A percentile compares a stretch with the other conserved stretches of the same genome.
Evolutionary conservation across 2,113 vertebrate genomes (phyloP).

Genomic region (Carassius gibelio): DNA sequence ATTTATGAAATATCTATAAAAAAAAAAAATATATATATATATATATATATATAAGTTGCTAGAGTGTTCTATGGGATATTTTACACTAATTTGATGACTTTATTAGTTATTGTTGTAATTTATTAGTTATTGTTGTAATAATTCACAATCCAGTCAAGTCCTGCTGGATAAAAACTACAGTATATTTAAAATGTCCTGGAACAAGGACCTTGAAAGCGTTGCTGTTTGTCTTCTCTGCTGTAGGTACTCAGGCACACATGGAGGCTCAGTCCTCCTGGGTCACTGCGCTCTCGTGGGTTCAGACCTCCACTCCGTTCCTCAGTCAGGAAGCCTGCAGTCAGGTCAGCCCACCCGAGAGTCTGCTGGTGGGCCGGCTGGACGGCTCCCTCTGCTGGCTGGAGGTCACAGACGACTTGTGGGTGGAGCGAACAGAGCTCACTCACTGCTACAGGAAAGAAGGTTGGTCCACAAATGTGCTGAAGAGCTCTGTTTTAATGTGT

Average conservation of each 20-base stretch:
- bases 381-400: slow-evolving; percentile 80
- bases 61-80: neutral
- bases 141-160: neutral
- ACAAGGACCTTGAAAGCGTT: neutral
- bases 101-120: neutral
- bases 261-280: slow-evolving; percentile 75
- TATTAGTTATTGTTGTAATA: neutral
- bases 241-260: slow-evolving; percentile 73
- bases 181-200: neutral
- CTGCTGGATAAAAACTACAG: neutral
- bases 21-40: neutral
- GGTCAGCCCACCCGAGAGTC: slow-evolving; percentile 65
- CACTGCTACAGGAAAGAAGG: slow-evolving; percentile 76
- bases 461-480: slow-evolving; percentile 50
- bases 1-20: neutral
- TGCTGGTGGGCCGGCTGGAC: slow-evolving; percentile 77
- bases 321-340: slow-evolving; percentile 58
- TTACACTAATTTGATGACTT: neutral
- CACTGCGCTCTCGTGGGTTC: slow-evolving; percentile 76
- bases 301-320: slow-evolving; percentile 67
- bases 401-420: slow-evolving; percentile 67
- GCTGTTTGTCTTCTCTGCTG: neutral
- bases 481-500: neutral
- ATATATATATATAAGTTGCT: neutral
- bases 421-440: slow-evolving; percentile 70